Evolutionary conservation across 2,888 invertebrate genomes (phyloP), one percentile per base, ranked within the genome.

Genomic region (Drosophila histrio): DNA sequence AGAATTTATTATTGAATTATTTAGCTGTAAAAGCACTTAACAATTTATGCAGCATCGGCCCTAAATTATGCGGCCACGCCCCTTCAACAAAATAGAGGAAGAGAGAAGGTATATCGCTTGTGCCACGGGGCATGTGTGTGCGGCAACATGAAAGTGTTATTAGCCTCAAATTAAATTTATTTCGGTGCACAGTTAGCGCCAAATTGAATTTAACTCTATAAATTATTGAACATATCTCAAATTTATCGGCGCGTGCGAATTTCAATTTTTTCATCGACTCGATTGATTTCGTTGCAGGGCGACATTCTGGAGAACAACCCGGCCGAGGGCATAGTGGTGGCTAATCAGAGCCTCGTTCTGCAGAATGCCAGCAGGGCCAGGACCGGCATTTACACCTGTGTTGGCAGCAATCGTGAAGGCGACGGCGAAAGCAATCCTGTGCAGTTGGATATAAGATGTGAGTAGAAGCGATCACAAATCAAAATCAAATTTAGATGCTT

Each of bases 311-410:
- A 94, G 88, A 96, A 96, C 92, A 97, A 97, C 90, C 93, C 95
- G 2, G 94, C 95, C 59, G 94, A 94, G 5, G 97, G 97, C 36
- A 95, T 96, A 58, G 96, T 97, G 77, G 95, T 97, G 62, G 96
- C 96, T 91, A 97, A 97, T 92, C 97, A 97, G 92, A 97, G 96
- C 89, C 92, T 97, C 64, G 97, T 97, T n/a, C 93, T 97, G 80
- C 97, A 97, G 92, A 95, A 95, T 77, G 96, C 97, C 69, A 95
- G 95, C 72, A 93, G 96, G 60, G 93, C 94, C 30, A 93, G 95
- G 47, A 95, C 96, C 0, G 97, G 97, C 1, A 94, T 96, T 88
- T 97, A 97, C 92, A 96, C 96, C 82, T 97, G 97, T 90, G 95
- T 96, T 39, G 97, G 97, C 41, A 95, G 95, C 89, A 97, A 97